Evolutionary conservation across 2,888 invertebrate genomes (phyloP), one percentile per base, ranked within the genome.

Genomic region (Drosophila borealis): DNA sequence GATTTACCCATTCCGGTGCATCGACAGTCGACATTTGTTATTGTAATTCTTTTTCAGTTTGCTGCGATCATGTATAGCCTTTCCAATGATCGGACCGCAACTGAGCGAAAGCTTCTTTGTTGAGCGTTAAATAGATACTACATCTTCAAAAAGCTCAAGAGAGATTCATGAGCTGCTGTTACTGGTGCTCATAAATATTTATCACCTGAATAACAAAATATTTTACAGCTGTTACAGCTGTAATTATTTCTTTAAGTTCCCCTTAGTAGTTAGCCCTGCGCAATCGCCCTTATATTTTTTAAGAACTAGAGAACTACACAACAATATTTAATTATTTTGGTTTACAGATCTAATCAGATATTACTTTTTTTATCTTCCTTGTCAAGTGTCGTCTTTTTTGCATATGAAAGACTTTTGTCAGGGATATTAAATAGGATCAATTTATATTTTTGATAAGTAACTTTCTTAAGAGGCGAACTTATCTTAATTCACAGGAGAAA

Each of bases 1-100:
- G 55, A 41, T 80, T 78, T 4, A 91, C 69, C 90, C 90, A 90
- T 3, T 65, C 17, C 10, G 90, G 90, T 8, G 59, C 61, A n/a
- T 49, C 56, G 57, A 50, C 53, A 14, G 33, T 34, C 44, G 78
- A 53, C 76, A 76, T 76, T 59, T 44, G 19, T 13, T 6, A 44
- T 50, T 13, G 3, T 33, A 19, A 11, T 36, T n/a, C 5, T 29
- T 8, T 17, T 42, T 49, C 14, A 8, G 44, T 29, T 9, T 5
- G 3, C 39, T 61, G 41, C 29, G 19, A 34, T 61, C 17, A 11
- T 19, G 72, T 63, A 33, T 53, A 42, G 21, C 33, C 42, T 41
- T 29, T 36, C 13, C 51, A 44, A 51, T 21, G 41, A 44, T n/a
- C n/a, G 17, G 13, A 42, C 14, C 42, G 21, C 54, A 39, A 75